Conservation (phyloP, 2,888 invertebrate genomes). For the Nasonia oneida region DNA sequence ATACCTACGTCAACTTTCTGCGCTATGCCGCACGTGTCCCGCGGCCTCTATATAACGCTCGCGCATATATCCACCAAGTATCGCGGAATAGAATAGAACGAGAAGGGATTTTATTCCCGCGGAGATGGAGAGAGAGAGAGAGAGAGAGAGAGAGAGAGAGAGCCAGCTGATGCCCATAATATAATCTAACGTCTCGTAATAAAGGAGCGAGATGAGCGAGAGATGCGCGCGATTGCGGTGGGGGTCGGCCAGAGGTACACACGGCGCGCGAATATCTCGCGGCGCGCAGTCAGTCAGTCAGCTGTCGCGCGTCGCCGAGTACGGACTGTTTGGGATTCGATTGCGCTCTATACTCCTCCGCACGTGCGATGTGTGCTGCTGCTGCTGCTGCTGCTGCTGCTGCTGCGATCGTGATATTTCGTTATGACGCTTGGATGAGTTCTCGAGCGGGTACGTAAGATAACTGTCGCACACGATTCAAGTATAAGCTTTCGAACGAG, state of each 20-base stretch:
- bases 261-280: not conserved
- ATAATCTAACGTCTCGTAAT: not conserved
- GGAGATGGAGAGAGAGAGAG: not conserved
- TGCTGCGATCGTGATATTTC: too few species aligned
- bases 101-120: not conserved
- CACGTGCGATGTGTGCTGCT: not conserved
- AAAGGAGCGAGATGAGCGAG: not conserved
- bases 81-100: not conserved
- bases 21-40: not conserved
- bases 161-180: not conserved
- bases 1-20: not conserved
- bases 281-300: slow-evolving; percentile 29
- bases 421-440: too few species aligned
- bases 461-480: too few species aligned
- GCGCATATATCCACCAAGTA: not conserved
- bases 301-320: slow-evolving; percentile 10
- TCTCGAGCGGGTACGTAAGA: too few species aligned
- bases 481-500: too few species aligned
- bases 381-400: too few species aligned
- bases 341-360: too few species aligned
- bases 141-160: too few species aligned
- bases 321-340: not conserved
- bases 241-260: not conserved
- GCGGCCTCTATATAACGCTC: not conserved
- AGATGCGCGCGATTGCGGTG: not conserved